A percentile compares a stretch with the other conserved stretches of the same genome.
phyloP scores from a whole-genome alignment of 2,888 invertebrate species.

The Andrena fulva region DNA sequence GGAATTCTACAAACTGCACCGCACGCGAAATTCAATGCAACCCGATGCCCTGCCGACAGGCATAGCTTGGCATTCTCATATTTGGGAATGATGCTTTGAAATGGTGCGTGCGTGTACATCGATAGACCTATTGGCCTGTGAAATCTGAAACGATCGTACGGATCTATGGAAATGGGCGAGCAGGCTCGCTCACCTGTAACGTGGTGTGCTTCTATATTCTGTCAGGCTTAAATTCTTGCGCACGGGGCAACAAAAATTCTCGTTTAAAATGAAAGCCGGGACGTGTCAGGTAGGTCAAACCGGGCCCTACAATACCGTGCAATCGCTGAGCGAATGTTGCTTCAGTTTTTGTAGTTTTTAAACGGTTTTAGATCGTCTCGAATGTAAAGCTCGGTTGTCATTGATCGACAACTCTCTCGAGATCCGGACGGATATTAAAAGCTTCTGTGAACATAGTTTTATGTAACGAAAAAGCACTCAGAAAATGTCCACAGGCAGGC shows the following conservation, averaged over 20 bases:
- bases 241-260: neutral
- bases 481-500: constrained; percentile 13
- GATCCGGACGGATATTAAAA: constrained; percentile 20
- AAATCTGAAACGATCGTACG: constrained; percentile 39
- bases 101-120: constrained; percentile 21
- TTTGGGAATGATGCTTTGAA: constrained; percentile 24
- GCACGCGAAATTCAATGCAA: neutral
- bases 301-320: neutral
- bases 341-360: neutral
- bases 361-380: neutral
- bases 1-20: constrained; percentile 11
- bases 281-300: neutral
- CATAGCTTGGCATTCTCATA: neutral
- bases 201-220: neutral
- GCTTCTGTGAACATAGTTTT: neutral
- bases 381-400: neutral
- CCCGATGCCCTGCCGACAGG: neutral
- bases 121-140: constrained; percentile 21
- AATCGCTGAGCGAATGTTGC: neutral
- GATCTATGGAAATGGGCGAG: constrained; percentile 31
- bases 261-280: neutral
- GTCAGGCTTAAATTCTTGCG: neutral
- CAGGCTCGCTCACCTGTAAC: constrained; percentile 5
- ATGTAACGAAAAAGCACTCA: neutral
- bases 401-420: neutral